A percentile compares a stretch with the other conserved stretches of the same genome.
Evolutionary conservation across 2,888 invertebrate genomes (phyloP).

Genomic region (Drepanosiphum platanoidis): DNA sequence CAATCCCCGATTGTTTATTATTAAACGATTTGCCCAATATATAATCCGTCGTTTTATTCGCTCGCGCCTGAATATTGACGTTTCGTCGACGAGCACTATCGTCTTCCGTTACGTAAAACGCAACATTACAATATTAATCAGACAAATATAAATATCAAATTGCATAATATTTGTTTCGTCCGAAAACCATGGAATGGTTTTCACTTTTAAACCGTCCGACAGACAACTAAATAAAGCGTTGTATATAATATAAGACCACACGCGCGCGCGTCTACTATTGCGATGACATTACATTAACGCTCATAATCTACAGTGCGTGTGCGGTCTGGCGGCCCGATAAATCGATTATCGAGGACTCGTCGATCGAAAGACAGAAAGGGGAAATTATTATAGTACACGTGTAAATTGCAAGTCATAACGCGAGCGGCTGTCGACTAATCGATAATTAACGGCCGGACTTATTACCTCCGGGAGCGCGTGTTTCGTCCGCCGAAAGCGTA

Average conservation of each 20-base stretch:
- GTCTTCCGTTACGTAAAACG: conserved; percentile 1
- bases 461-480: too few relatives aligned
- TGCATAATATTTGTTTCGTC: conserved; percentile 51
- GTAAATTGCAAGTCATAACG: too few relatives aligned
- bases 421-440: too few relatives aligned
- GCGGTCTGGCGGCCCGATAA: neutral
- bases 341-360: neutral
- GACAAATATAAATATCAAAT: conserved; percentile 40
- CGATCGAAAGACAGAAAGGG: too few relatives aligned
- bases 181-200: conserved; percentile 22
- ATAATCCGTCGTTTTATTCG: too few relatives aligned
- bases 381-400: too few relatives aligned
- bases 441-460: too few relatives aligned
- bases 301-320: neutral
- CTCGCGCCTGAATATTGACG: neutral
- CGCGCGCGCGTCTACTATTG: neutral
- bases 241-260: conserved; percentile 42
- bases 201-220: conserved; percentile 46
- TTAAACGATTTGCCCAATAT: too few relatives aligned
- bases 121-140: conserved; percentile 8
- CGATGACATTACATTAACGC: neutral
- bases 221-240: neutral
- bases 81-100: neutral
- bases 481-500: too few relatives aligned
- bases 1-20: too few relatives aligned